Base-by-base conservation (phyloP, 2,113 vertebrate species). In the Catharus bicknelli region DNA sequence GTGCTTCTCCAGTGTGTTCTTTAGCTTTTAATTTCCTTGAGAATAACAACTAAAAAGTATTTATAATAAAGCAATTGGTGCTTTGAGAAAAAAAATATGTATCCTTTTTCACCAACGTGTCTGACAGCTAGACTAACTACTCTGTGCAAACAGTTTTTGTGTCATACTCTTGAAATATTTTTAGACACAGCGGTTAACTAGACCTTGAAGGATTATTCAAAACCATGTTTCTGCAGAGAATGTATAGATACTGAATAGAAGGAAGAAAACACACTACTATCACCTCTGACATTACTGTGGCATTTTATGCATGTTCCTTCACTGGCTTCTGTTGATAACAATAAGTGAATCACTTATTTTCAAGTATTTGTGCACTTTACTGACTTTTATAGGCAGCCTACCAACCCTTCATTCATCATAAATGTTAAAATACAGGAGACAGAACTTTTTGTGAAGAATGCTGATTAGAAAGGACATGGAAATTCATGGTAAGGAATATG, bases 21-120 rank as follows among this genome's bases (percentile, higher is more conserved):
- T 82, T 89, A 68, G 40, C 45, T 78, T 92, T 88, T 83, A 59
- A 76, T 90, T 95, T 87, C 40, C 81, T 86, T 93, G 67, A 72
- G 81, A 94, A 87, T 73, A 89, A 30, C 36, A 73, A 27, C 8
- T 72, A 30, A 20, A 32, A 68, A 64, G 16, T 69, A 34, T 92
- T 84, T 83, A 26, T 11, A 32, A 53, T 58, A 40, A 91, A 85
- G 12, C 72, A 79, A 75, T 88, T 22, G 15, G 11, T 59, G 25
- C 23, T 88, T 92, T 83, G 83, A 94, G 59, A 72, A 81, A 64
- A 84, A 78, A 72, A 77, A 9, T 26, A 10, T 17, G 5, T 59
- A 48, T 66, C n/a, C 13, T 30, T 86, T 90, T 74, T 36, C 63
- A 69, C 63, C 75, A 83, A 45, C 13, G 1, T 87, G 38, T 85